Evolutionary conservation across 2,113 vertebrate genomes (phyloP).

Genomic region (Pongo abelii): DNA sequence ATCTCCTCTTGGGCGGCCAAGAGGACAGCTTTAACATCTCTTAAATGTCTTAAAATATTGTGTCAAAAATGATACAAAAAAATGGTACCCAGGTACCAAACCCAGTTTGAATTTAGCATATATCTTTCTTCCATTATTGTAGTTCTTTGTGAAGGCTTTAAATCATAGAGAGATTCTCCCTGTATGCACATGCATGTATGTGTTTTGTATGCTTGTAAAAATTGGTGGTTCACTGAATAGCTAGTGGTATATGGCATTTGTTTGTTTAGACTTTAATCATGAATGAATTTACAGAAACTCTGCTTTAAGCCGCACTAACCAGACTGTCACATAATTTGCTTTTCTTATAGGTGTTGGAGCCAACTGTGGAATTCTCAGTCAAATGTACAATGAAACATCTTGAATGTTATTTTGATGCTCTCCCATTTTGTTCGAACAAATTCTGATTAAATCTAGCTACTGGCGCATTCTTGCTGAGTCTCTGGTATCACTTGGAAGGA

Average conservation of each 20-base stretch:
- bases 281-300: conserved; percentile 28
- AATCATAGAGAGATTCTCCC: not conserved
- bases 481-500: not conserved
- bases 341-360: not conserved
- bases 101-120: not conserved
- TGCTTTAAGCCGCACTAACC: not conserved
- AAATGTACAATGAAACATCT: not conserved
- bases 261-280: not conserved
- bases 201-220: not conserved
- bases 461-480: not conserved
- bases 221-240: conserved; percentile 5
- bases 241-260: conserved; percentile 25
- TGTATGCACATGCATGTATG: not conserved
- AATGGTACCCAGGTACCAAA: not conserved
- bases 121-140: not conserved
- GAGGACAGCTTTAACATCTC: not conserved
- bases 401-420: conserved; percentile 13
- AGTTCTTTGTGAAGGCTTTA: not conserved
- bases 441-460: not conserved
- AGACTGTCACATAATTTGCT: not conserved
- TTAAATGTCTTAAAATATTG: not conserved
- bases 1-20: not conserved
- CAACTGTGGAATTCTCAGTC: not conserved
- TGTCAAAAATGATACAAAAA: not conserved
- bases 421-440: not conserved